Evolutionary conservation across 2,888 invertebrate species (phyloP), one percentile per base, ranked within the genome.

Genomic region (Lepas anatifera): DNA sequence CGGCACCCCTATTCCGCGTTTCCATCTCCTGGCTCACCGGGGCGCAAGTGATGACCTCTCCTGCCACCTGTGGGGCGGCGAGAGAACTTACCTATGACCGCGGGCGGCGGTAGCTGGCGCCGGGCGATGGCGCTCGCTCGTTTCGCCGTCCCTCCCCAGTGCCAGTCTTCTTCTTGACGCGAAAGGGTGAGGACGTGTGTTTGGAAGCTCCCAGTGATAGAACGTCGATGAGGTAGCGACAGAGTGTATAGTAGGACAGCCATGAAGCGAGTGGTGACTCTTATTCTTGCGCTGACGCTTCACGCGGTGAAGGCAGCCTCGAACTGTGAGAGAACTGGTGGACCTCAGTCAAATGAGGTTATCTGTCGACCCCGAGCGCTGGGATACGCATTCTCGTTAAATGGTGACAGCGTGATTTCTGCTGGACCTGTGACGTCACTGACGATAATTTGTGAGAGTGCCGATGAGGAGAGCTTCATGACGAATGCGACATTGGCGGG

Each of bases 401-500:
- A 71, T n/a, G 70, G 72, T 43, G 46, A 73, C 39, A 70, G 48
- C 35, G 63, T 69, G 39, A 67, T 67, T 13, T 48, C 71, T n/a
- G 70, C 68, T n/a, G 71, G 71, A 22, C 46, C 52, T 35, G 71
- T 74, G 16, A 70, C 68, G n/a, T 63, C 69, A 2, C 69, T 74
- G n/a, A 67, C 69, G 6, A 52, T 74, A 13, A 48, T 87, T 77
- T 93, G 93, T 81, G 89, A 87, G 79, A 87, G 88, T 77, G 86
- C 87, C 73, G 83, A 89, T 71, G 88, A 89, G 77, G 91, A 91
- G 82, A 92, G 91, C 81, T 85, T 87, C 71, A 81, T 93, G 37
- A 37, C 68, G 25, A 68, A 70, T 48, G 43, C 37, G 37, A 71
- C 70, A 75, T 70, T 75, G n/a, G 69, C 70, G 7, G 73, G 73